Evolutionary conservation across 2,113 vertebrate species (phyloP), one percentile per base, ranked within the genome.

Genomic region (Vombatus ursinus): DNA sequence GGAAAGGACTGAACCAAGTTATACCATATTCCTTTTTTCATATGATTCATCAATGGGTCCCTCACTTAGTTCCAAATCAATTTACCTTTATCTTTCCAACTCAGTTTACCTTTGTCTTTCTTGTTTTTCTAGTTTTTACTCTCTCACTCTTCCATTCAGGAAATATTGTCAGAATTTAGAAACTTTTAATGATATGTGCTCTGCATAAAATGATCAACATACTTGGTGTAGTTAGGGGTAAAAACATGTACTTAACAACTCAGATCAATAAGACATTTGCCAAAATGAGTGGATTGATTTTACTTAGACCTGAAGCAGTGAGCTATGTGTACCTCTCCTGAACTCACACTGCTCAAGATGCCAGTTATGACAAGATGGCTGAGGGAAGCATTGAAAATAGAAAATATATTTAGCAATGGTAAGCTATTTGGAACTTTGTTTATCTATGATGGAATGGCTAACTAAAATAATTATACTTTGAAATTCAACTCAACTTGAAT

Each of bases 211-310:
- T 54, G 84, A 91, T 92, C 48, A 92, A 12, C 49, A 37, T 96
- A 94, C 57, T 92, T 94, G 95, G 95, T 89, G 96, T 96, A 97
- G 93, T 31, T 47, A 52, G 51, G 95, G 24, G 94, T 89, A 92
- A 51, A 96, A 95, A 94, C 54, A 91, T 50, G 25, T 23, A 89
- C 97, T 97, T 95, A 98, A 92, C 61, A 96, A 95, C 1, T 93
- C 24, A 49, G 91, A 97, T 97, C 93, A 94, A 96, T 54, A 97
- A 61, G 44, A 97, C 52, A 96, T 92, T 91, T 97, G 25, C 94
- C 92, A 97, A 96, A 96, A 97, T 52, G 22, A 97, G 11, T 48
- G 47, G 5, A 93, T 50, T 96, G 97, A 90, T 97, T 98, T 97
- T 97, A 95, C 97, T 98, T 96, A 77, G 14, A 95, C 47, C 50